Evolutionary conservation across 2,797 vertebrate species (phyloP).

Genomic region (Schizopygopsis malacanthus): DNA sequence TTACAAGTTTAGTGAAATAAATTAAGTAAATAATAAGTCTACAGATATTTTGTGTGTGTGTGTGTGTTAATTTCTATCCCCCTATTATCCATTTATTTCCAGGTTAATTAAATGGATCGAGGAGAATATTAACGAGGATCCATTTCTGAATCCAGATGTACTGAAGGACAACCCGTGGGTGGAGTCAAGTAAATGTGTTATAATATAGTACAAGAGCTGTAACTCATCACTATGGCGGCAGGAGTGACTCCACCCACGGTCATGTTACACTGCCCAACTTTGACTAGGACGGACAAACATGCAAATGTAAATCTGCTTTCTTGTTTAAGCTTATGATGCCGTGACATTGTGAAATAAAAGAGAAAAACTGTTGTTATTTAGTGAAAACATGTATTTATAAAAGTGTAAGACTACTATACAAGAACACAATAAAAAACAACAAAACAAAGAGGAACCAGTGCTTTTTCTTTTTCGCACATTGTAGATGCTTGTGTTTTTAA

Average conservation of each 20-base stretch:
- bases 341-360: not conserved
- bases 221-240: conserved; percentile 37
- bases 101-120: conserved; percentile 97
- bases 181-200: conserved; percentile 92
- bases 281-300: conserved; percentile 12
- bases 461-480: not conserved
- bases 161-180: conserved; percentile 98
- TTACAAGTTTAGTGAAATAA: not conserved
- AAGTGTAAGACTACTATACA: conserved; percentile 28
- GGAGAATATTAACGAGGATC: conserved; percentile 89
- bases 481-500: not conserved
- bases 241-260: not conserved
- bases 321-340: not conserved
- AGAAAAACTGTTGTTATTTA: not conserved
- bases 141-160: conserved; percentile 93
- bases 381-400: conserved; percentile 40
- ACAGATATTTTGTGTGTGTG: not conserved
- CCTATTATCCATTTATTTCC: not conserved
- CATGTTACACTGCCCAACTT: not conserved
- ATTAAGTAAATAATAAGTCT: not conserved
- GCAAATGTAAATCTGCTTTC: conserved; percentile 35
- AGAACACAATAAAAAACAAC: conserved; percentile 20
- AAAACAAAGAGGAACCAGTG: not conserved
- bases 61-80: not conserved
- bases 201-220: conserved; percentile 80